A percentile compares a stretch with the other conserved stretches of the same genome.
phyloP scores from a whole-genome alignment of 2,113 vertebrate genomes.

The Promerops cafer region DNA sequence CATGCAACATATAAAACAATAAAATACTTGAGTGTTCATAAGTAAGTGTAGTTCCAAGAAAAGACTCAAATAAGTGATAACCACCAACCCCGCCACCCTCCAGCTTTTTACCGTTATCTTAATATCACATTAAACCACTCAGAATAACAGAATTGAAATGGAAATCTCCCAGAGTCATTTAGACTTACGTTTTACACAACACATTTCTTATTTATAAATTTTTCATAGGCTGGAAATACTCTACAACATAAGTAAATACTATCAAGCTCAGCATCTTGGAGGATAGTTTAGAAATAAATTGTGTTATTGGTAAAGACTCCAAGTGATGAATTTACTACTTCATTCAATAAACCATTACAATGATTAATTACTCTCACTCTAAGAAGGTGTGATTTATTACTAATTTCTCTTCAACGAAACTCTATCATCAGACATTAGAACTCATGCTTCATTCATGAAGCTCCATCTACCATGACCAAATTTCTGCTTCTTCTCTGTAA shows the following conservation, averaged over 20 bases:
- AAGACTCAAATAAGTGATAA: neutral
- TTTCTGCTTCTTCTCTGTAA: neutral
- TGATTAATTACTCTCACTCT: constrained; percentile 1
- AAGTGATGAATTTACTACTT: constrained; percentile 11
- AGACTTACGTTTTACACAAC: neutral
- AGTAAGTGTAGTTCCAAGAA: neutral
- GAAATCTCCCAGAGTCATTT: neutral
- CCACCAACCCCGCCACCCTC: accelerated
- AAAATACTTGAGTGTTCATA: neutral
- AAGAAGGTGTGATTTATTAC: constrained; percentile 5
- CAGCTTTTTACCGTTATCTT: neutral
- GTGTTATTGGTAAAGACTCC: neutral
- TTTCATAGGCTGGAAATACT: neutral
- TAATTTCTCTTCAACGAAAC: neutral
- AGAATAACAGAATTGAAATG: neutral
- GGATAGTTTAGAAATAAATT: neutral
- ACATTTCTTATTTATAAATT: neutral
- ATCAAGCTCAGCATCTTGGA: neutral
- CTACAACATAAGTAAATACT: neutral
- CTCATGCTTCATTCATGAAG: neutral
- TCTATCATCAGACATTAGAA: neutral
- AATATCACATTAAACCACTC: neutral
- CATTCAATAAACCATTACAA: constrained; percentile 9
- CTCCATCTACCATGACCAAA: neutral
- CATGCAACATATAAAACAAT: neutral